These are phyloP conservation scores for Camptogramma bilineatum DNA, from an alignment of 2,888 invertebrate genomes.

Conservation along the genomic window DNA sequence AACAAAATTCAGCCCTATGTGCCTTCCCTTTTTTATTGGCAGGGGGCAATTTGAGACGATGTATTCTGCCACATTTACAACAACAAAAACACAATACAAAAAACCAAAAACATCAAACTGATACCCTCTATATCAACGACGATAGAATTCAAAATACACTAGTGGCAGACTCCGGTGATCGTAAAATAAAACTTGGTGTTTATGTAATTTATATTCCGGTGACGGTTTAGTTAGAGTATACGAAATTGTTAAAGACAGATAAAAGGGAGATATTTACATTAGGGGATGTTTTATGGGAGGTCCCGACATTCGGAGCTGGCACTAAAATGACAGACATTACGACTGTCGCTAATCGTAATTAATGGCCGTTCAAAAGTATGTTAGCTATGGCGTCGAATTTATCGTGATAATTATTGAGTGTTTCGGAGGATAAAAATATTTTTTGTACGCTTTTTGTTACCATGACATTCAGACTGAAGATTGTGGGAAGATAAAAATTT, in stretches of 20 bases:
- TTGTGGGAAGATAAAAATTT: neutral
- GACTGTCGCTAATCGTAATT: constrained; percentile 71
- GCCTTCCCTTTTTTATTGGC: constrained; percentile 83
- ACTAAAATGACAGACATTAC: constrained; percentile 74
- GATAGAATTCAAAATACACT: constrained; percentile 49
- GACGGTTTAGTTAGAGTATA: constrained; percentile 82
- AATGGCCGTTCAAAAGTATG: constrained; percentile 62
- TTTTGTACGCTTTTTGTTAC: constrained; percentile 23
- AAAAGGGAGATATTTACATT: constrained; percentile 82
- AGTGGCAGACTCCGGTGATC: constrained; percentile 34
- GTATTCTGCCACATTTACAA: constrained; percentile 72
- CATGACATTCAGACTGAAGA: too few species aligned
- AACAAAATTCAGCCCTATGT: constrained; percentile 81
- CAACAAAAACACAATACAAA: constrained; percentile 38
- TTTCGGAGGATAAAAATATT: constrained; percentile 33
- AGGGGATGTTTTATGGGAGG: constrained; percentile 78
- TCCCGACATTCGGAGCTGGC: constrained; percentile 63
- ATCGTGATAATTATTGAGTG: constrained; percentile 43
- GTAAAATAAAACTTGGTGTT: constrained; percentile 53
- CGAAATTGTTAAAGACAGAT: constrained; percentile 85
- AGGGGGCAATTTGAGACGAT: constrained; percentile 83
- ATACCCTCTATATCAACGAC: constrained; percentile 39
- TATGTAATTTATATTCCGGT: constrained; percentile 80
- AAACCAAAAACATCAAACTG: constrained; percentile 33
- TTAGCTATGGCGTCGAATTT: constrained; percentile 44